Evolutionary conservation across 2,113 vertebrate species (phyloP).

Genomic region (Anguilla rostrata): DNA sequence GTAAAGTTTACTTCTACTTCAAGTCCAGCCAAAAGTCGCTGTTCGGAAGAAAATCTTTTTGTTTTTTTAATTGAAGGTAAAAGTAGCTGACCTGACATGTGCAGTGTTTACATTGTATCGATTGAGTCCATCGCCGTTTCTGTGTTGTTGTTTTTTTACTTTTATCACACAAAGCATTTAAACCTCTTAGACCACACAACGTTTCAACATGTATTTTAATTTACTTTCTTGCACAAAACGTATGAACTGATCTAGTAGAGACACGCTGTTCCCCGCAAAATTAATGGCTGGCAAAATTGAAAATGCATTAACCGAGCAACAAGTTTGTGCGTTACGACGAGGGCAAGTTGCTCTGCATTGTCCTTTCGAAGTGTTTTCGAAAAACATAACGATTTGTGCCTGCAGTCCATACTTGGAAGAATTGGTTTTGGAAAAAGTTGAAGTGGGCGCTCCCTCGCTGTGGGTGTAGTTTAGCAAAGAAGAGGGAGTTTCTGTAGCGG

Average conservation of each 20-base stretch:
- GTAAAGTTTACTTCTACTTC: too few species aligned
- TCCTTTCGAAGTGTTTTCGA: neutral
- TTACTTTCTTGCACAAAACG: neutral
- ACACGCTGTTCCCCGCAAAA: neutral
- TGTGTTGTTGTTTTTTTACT: neutral
- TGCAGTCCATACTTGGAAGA: neutral
- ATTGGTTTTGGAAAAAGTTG: neutral
- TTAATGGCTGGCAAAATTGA: neutral
- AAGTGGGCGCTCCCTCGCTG: slow-evolving; percentile 7
- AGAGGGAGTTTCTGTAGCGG: neutral
- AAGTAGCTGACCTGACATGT: neutral
- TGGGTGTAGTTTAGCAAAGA: neutral
- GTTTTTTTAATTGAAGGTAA: neutral
- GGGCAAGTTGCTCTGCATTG: neutral
- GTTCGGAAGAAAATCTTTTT: neutral
- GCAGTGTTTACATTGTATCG: neutral
- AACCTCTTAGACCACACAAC: too few species aligned
- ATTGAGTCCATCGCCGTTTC: neutral
- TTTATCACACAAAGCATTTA: too few species aligned
- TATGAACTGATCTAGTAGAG: neutral
- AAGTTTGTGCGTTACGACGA: neutral
- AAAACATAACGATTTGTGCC: neutral
- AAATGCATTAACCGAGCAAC: neutral
- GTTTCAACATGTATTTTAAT: neutral
- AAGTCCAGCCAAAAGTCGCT: neutral